Percentiles rank a stretch among this genome's conserved stretches.
These are phyloP conservation scores for Pholis gunnellus DNA, from an alignment of 2,113 vertebrate genomes.

Conservation along the genomic window DNA sequence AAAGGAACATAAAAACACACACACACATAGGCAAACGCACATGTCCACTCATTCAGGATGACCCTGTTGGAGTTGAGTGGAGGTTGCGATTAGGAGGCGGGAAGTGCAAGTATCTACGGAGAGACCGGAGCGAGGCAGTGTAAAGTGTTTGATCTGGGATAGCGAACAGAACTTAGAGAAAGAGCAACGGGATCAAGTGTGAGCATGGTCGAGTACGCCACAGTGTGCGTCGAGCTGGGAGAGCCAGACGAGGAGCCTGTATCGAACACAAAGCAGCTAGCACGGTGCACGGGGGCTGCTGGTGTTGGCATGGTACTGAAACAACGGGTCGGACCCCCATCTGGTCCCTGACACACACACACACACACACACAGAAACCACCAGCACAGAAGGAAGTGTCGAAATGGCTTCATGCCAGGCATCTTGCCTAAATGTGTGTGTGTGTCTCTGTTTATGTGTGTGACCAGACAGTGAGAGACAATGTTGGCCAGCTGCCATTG, in stretches of 20 bases:
- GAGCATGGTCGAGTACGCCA: conserved; percentile 3
- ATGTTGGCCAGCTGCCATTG: conserved; percentile 65
- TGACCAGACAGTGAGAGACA: conserved; percentile 69
- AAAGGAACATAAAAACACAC: background rate
- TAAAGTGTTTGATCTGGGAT: background rate
- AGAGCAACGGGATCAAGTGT: conserved; percentile 14
- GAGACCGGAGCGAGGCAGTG: background rate
- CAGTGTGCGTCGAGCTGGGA: conserved; percentile 20
- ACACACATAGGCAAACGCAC: background rate
- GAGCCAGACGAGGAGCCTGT: conserved; percentile 52
- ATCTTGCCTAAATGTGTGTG: conserved; percentile 55
- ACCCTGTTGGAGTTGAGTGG: conserved; percentile 13
- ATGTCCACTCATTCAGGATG: conserved; percentile 4
- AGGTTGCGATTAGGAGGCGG: background rate
- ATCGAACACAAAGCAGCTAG: conserved; percentile 64
- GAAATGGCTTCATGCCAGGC: conserved; percentile 69
- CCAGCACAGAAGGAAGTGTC: conserved; percentile 51
- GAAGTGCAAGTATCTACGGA: background rate
- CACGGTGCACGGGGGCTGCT: conserved; percentile 57
- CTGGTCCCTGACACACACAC: conserved; percentile 59
- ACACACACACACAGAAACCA: conserved; percentile 26
- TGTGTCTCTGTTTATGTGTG: conserved; percentile 55
- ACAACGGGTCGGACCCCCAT: conserved; percentile 73
- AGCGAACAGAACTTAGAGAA: background rate
- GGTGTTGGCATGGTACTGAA: conserved; percentile 65